These are phyloP conservation scores for Gymnogyps californianus DNA, from an alignment of 2,113 vertebrate genomes.

Conservation along the genomic window DNA sequence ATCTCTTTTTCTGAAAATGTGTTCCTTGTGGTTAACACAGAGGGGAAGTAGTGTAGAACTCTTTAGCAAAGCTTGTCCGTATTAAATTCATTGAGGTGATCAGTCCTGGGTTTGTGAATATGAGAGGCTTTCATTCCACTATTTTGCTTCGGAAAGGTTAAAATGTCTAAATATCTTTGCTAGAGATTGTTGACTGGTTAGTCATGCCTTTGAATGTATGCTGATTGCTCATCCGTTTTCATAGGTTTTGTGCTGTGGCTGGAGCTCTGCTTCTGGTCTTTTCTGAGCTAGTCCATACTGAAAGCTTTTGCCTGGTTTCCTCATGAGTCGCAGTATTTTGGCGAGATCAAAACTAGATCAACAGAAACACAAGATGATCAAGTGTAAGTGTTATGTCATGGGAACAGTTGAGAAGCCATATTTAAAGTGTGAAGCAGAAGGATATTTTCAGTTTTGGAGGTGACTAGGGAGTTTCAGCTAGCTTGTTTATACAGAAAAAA, in stretches of 20 bases:
- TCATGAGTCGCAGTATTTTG: neutral
- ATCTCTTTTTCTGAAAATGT: neutral
- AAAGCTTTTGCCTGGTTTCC: neutral
- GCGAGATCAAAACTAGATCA: neutral
- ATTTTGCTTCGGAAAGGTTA: neutral
- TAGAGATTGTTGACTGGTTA: neutral
- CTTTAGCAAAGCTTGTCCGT: fast-evolving
- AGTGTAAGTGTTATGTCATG: neutral
- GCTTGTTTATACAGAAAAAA: neutral
- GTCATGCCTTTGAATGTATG: neutral
- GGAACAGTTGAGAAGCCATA: neutral
- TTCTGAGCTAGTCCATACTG: neutral
- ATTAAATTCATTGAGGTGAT: neutral
- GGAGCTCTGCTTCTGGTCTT: neutral
- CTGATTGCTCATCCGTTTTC: neutral
- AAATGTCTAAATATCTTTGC: neutral
- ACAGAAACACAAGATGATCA: neutral
- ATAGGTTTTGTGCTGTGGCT: neutral
- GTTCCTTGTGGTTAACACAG: neutral
- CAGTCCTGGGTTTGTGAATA: neutral
- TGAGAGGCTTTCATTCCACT: neutral
- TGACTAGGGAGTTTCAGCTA: neutral
- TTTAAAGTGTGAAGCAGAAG: neutral
- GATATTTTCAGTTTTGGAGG: neutral
- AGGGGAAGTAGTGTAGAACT: neutral